A percentile compares a stretch with the other conserved stretches of the same genome.
Conservation (phyloP, 2,888 invertebrate genomes). For the Rhyacophila evoluta region DNA sequence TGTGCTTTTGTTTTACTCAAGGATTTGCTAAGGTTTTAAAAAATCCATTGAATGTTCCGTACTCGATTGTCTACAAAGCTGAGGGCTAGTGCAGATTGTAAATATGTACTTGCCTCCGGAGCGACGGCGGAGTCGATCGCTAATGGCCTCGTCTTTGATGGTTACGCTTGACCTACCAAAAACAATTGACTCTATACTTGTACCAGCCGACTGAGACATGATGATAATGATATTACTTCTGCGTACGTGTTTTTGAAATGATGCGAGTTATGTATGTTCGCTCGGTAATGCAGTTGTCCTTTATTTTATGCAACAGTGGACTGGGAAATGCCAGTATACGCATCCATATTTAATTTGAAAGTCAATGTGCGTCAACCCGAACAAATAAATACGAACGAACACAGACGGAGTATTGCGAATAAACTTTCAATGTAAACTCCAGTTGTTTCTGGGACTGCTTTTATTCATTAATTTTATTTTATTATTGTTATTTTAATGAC, state of each 20-base stretch:
- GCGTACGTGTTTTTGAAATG: not conserved
- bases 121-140: not conserved
- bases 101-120: not conserved
- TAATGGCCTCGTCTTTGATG: not conserved
- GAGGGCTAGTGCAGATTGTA: not conserved
- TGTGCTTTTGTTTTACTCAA: too few species aligned
- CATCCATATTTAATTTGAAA: not conserved
- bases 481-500: too few species aligned
- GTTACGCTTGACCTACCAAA: constrained; percentile 10
- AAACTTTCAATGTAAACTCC: too few species aligned
- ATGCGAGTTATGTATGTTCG: not conserved
- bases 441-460: too few species aligned
- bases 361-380: not conserved
- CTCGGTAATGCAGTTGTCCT: not conserved
- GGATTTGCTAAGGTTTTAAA: too few species aligned
- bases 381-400: too few species aligned
- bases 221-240: not conserved
- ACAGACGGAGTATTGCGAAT: too few species aligned
- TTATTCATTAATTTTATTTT: too few species aligned
- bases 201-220: not conserved
- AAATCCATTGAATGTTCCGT: not conserved
- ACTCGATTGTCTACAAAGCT: not conserved
- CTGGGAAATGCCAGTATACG: not conserved
- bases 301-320: not conserved
- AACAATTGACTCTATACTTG: not conserved